Conservation (phyloP, 37 sponge, comb jelly and placozoan species). For the Ianthella basta region DNA sequence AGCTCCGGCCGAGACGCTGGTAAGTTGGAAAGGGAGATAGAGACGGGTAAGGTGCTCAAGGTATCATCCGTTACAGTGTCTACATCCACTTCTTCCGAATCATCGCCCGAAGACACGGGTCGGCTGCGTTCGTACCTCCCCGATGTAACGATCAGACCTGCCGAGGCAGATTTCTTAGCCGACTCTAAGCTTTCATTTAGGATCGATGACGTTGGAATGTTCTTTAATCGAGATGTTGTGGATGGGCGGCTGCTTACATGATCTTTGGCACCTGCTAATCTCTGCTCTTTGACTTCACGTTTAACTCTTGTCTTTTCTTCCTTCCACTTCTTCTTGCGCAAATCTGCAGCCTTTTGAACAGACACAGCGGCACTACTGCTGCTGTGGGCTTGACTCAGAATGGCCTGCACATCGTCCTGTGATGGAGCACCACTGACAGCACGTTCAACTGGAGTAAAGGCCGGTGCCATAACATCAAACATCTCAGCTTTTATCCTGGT, state of each 20-base stretch:
- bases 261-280: no score
- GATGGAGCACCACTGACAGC: not conserved
- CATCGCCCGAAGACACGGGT: not conserved
- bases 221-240: not conserved
- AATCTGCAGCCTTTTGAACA: not conserved
- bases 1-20: not conserved
- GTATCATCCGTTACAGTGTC: conserved; percentile 17
- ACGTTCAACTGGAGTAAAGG: not conserved
- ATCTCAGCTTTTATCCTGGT: not conserved
- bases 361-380: not conserved
- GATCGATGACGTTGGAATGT: not conserved
- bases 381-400: not conserved
- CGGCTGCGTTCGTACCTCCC: not conserved
- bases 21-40: not conserved
- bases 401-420: conserved; percentile 7
- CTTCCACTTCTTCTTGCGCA: not conserved
- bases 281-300: no score
- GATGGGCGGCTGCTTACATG: no score
- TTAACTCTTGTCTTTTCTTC: not conserved
- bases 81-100: conserved; percentile 30
- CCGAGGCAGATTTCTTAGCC: not conserved
- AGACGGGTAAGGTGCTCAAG: not conserved
- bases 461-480: conserved; percentile 7
- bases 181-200: not conserved
- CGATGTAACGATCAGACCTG: not conserved